Base-by-base conservation (phyloP, 1,140 invertebrate species). In the Colletes latitarsis region DNA sequence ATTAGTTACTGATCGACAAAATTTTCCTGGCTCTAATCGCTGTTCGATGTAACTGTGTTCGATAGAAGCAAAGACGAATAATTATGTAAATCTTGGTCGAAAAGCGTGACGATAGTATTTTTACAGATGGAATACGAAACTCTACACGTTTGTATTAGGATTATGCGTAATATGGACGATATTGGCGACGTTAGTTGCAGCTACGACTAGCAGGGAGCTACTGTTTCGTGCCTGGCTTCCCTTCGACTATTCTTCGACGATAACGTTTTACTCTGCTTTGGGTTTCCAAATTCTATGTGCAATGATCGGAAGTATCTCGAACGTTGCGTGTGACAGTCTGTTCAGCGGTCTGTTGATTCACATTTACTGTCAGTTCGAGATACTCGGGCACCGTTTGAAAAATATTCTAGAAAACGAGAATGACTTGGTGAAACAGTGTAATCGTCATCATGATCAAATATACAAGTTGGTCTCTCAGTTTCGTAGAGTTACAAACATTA, bases 171-270 rank as follows among this genome's bases (percentile, higher is more conserved):
- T 75, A 6, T 41, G 60, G 5, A 78, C 82, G 17, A 57, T 30
- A 30, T 4, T 86, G 4, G 60, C 57, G 9, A 83, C 88, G 0
- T 15, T 89, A 0, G 19, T 89, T 0, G 55, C 81, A 1, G 63
- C 6, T 69, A 85, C 9, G 73, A 68, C 1, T 46, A 46, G 1
- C 46, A 67, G 19, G 69, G 63, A 30, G 15, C 46, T 89, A 55
- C 53, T 82, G 6, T 85, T 82, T 17, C 84, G 86, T 3, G 83
- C 78, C 0, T 91, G 89, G 86, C 6, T 85, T 19, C 88, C 89
- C 0, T 90, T 78, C 57, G 78, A 87, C 8, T 74, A 77, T 8
- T 68, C 60, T 4, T 2, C 66, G 30, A 30, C 30, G 30, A 30
- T 30, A 30, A 30, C 30, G 30, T 30, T 30, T 30, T 30, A 30